Evolutionary conservation across 2,888 invertebrate species (phyloP).

Genomic region (Temnothorax rugatulus): DNA sequence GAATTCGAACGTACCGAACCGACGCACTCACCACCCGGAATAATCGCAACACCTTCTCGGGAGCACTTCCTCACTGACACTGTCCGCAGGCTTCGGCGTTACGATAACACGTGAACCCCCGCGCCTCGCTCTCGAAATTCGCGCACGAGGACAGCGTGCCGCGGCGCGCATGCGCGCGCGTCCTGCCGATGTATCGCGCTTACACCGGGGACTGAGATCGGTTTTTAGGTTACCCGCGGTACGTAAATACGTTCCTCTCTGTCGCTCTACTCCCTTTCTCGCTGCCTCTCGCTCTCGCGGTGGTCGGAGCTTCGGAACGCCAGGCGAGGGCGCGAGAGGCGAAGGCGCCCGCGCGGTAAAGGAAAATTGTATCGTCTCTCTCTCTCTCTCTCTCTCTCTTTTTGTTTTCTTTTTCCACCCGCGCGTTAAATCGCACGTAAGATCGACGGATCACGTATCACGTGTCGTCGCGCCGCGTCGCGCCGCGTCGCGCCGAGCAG

Average conservation of each 20-base stretch:
- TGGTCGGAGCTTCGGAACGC: not conserved
- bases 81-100: slow-evolving; percentile 20
- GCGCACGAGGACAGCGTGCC: slow-evolving; percentile 67
- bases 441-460: slow-evolving; percentile 53
- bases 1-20: slow-evolving; percentile 8
- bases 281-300: slow-evolving; percentile 43
- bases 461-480: slow-evolving; percentile 48
- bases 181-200: slow-evolving; percentile 60
- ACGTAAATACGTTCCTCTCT: slow-evolving; percentile 66
- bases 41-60: slow-evolving; percentile 34
- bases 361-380: slow-evolving; percentile 27
- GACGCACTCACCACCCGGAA: slow-evolving; percentile 35
- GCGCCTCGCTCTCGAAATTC: slow-evolving; percentile 69
- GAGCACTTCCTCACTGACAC: slow-evolving; percentile 55
- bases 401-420: not conserved
- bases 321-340: slow-evolving; percentile 64
- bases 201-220: slow-evolving; percentile 55
- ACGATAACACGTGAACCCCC: slow-evolving; percentile 46
- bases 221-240: slow-evolving; percentile 71
- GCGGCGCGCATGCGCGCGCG: slow-evolving; percentile 71
- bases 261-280: slow-evolving; percentile 53
- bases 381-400: slow-evolving; percentile 35
- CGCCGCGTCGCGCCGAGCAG: not conserved
- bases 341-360: slow-evolving; percentile 63
- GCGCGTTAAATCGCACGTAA: slow-evolving; percentile 57